Evolutionary conservation across 2,797 vertebrate species (phyloP), one percentile per base, ranked within the genome.

Genomic region (Amphiprion clarkii): DNA sequence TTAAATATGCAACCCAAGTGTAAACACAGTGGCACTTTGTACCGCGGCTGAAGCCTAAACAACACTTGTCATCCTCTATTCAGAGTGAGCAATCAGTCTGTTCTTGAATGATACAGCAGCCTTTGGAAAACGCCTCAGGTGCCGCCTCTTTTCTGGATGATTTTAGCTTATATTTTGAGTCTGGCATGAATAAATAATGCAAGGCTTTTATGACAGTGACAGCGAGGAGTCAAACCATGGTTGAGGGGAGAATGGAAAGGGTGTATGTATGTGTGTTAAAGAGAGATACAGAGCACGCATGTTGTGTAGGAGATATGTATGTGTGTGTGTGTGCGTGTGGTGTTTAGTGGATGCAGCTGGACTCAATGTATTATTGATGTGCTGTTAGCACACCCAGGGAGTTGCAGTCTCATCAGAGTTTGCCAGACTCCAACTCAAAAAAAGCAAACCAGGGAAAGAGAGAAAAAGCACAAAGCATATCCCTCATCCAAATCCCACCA

Each of bases 351-450:
- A 80, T 92, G 93, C 85, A 88, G 90, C 88, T 91, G 90, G 89
- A 90, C 88, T 86, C 78, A 74, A 92, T 94, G 90, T 92, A 93
- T 93, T 92, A 94, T 94, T 93, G 90, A 95, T 93, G 88, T 86
- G 88, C 87, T 89, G 91, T 89, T 93, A 87, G 86, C 90, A 86
- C 88, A 89, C 88, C 82, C 74, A 74, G 83, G 87, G 91, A 92
- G 90, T 90, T 89, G 89, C 87, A 90, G 88, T 93, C 91, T 93
- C 92, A 91, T 91, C 91, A 90, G 84, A 86, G 91, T 92, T 93
- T 90, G 89, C 91, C 81, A 73, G 79, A 94, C 94, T 93, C 89
- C 82, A 87, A 86, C 86, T 92, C 79, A 76, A 36, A 71, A 92
- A 89, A 91, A 87, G 77, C 85, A 92, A 92, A 92, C 79, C 66